Percentiles rank a stretch among this genome's conserved stretches.
phyloP scores from a whole-genome alignment of 35 echinoderm and acorn worm species.

The Hemicentrotus pulcherrimus region DNA sequence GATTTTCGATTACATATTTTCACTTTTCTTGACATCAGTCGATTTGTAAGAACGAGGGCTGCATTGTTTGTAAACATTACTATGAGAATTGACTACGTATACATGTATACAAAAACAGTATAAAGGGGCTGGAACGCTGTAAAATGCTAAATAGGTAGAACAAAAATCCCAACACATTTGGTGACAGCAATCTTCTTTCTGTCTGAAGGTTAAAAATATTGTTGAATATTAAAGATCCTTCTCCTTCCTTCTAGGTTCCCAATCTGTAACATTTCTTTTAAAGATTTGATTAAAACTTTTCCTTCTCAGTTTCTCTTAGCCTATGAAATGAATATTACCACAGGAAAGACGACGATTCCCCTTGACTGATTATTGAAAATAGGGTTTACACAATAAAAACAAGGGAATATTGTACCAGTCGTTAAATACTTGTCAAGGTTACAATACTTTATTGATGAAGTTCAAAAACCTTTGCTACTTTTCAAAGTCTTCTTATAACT shows the following conservation, averaged over 20 bases:
- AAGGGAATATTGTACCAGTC: background rate
- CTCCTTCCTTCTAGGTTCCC: no score
- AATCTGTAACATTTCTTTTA: no score
- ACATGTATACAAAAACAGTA: background rate
- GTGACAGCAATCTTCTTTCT: background rate
- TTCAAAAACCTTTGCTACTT: background rate
- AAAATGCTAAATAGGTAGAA: background rate
- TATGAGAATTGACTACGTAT: background rate
- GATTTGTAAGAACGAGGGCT: background rate
- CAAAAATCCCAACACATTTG: background rate
- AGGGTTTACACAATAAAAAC: background rate
- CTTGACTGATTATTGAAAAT: background rate
- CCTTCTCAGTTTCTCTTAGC: no score
- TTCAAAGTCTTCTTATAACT: slow-evolving; percentile 8
- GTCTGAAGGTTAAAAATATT: no score
- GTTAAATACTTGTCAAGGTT: background rate
- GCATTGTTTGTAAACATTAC: background rate
- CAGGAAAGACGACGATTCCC: no score
- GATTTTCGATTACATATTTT: background rate
- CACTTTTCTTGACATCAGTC: background rate
- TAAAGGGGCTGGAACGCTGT: background rate
- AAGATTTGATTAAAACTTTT: no score
- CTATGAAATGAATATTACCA: no score
- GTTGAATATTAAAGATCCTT: no score
- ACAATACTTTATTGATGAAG: background rate